Evolutionary conservation across 2,113 vertebrate species (phyloP).

Genomic region (Elachura formosa): DNA sequence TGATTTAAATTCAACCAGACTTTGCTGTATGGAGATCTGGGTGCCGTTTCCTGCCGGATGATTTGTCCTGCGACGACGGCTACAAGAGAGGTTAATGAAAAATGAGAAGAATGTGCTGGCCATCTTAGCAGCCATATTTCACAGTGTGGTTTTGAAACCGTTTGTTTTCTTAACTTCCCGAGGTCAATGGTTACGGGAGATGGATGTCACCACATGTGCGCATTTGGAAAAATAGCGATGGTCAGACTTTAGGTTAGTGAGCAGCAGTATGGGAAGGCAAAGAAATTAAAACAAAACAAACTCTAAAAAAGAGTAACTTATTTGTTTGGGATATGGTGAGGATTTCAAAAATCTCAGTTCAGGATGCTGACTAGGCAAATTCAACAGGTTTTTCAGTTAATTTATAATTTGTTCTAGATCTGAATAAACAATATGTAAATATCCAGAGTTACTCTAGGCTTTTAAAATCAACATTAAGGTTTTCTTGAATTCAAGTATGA

Average conservation of each 20-base stretch:
- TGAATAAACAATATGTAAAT: neutral
- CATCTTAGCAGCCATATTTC: conserved; percentile 51
- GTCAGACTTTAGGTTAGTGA: neutral
- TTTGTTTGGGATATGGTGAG: neutral
- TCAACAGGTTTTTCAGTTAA: neutral
- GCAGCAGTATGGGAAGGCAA: neutral
- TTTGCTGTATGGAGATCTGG: neutral
- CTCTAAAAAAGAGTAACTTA: neutral
- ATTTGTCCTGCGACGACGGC: conserved; percentile 28
- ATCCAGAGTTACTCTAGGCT: neutral
- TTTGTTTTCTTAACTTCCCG: conserved; percentile 67
- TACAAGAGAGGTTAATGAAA: conserved; percentile 28
- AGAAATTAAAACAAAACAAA: neutral
- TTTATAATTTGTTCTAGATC: neutral
- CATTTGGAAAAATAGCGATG: neutral
- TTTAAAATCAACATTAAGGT: neutral
- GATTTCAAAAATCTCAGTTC: neutral
- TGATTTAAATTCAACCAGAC: neutral
- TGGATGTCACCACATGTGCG: conserved; percentile 59
- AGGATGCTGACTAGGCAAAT: neutral
- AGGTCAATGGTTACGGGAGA: conserved; percentile 49
- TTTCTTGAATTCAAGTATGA: neutral
- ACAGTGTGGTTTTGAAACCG: conserved; percentile 34
- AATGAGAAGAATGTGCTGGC: conserved; percentile 57
- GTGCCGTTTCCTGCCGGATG: conserved; percentile 11